Evolutionary conservation across 2,113 vertebrate genomes (phyloP).

Genomic region (Cranoglanis bouderius): DNA sequence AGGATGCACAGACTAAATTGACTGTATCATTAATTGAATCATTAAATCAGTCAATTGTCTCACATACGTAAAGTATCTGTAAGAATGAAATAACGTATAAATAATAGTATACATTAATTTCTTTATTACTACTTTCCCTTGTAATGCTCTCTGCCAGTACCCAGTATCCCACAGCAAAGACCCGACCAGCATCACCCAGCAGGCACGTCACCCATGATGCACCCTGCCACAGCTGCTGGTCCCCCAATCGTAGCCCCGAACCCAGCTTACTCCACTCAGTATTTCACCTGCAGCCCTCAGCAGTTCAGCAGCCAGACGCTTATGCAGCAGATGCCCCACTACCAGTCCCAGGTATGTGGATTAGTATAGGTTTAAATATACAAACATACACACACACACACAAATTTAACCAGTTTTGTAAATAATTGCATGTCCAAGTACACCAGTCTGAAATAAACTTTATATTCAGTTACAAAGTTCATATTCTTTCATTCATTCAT

Average conservation of each 20-base stretch:
- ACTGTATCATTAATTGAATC: background rate
- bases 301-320: constrained; percentile 95
- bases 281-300: constrained; percentile 94
- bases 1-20: background rate
- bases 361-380: background rate
- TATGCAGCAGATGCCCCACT: constrained; percentile 94
- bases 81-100: no score
- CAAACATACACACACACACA: background rate
- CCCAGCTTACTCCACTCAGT: constrained; percentile 91
- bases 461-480: background rate
- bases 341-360: constrained; percentile 90
- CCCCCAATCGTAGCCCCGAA: constrained; percentile 91
- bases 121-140: no score
- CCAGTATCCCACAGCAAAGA: constrained; percentile 95
- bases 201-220: constrained; percentile 90
- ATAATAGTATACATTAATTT: background rate
- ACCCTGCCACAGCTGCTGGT: constrained; percentile 91
- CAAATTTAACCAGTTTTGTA: background rate
- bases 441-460: background rate
- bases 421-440: background rate
- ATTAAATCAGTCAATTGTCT: background rate
- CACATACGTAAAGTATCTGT: background rate
- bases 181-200: constrained; percentile 93
- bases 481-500: background rate
- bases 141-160: constrained; percentile 74